Base-by-base conservation (phyloP, 2,888 invertebrate species). In the Zaprionus obscuricornis region DNA sequence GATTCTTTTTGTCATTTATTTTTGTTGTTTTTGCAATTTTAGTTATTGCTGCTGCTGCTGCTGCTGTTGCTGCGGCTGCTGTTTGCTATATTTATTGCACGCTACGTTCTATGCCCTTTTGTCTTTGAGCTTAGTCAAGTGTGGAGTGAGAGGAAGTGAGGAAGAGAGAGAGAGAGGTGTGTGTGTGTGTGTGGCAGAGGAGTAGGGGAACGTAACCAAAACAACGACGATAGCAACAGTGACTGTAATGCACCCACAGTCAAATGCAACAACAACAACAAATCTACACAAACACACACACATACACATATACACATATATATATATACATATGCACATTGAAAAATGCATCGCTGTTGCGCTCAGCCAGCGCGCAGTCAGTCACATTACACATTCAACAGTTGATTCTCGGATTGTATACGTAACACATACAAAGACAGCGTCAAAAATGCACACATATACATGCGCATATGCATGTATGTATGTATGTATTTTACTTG, bases 301-400 rank as follows among this genome's bases (percentile, higher is more conserved):
- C 22, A 42, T n/a, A n/a, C n/a, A n/a, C n/a, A n/a, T n/a, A n/a
- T 6, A 24, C 24, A 24, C 8, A 6, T 6, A 24, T 24, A 24
- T 8, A 24, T 24, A 24, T 6, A 24, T 8, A 24, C 24, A 24
- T 24, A 24, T 8, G 8, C 5, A 20, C 3, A 49, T 31, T 55
- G 68, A 78, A 47, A 81, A 81, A 77, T 82, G 78, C 78, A 84
- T 55, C 43, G 75, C 79, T 78, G 72, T 51, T 58, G 51, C 40
- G 47, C 31, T 51, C 54, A 62, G 68, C 42, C 52, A 73, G 50
- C 74, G 31, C 57, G 31, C 57, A 49, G 64, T 43, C 40, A 26
- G 13, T 40, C 64, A 55, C 82, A 70, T 64, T 68, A 74, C 74
- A 75, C 84, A 85, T 78, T 78, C 78, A 78, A 78, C 78, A 78